Evolutionary conservation across 2,113 vertebrate genomes (phyloP).

Genomic region (rabbit (Oryctolagus cuniculus)): mOryCun1.1 NC_091438.1:78463001-78463500

Average conservation of each 20-base stretch:
- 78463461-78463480: neutral
- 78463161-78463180: constrained; percentile 95
- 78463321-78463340: neutral
- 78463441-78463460: constrained; percentile 14
- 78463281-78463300: constrained; percentile 58
- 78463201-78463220: constrained; percentile 91
- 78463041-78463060: constrained; percentile 49
- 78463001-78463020: constrained; percentile 59
- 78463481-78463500: no score
- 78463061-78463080: constrained; percentile 12
- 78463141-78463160: constrained; percentile 95
- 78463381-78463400: constrained; percentile 38
- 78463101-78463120: constrained; percentile 95
- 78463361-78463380: neutral
- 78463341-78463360: constrained; percentile 2
- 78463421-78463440: neutral
- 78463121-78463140: constrained; percentile 96
- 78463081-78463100: constrained; percentile 60
- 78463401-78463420: constrained; percentile 18
- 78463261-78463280: constrained; percentile 53
- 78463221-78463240: constrained; percentile 45
- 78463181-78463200: constrained; percentile 94
- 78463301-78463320: constrained; percentile 49
- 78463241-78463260: constrained; percentile 62
- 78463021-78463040: neutral